Evolutionary conservation across 2,888 invertebrate species (phyloP).

Genomic region (Morinoia aosen): DNA sequence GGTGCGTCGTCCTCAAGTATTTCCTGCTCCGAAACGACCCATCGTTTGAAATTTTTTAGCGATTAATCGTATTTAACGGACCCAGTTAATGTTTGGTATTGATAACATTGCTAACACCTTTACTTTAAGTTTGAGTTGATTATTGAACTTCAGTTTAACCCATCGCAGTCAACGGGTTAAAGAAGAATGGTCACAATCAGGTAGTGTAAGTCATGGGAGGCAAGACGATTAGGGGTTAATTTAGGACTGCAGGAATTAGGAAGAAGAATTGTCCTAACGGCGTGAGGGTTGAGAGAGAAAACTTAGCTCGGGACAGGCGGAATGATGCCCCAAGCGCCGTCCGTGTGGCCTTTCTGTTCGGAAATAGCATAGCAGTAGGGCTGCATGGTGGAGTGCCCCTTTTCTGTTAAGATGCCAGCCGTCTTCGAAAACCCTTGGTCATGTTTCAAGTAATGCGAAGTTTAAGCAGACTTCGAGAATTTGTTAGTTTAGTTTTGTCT

Average conservation of each 20-base stretch:
- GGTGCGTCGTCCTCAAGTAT: too few species aligned
- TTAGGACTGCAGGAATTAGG: too few species aligned
- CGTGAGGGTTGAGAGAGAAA: too few species aligned
- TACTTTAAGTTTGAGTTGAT: too few species aligned
- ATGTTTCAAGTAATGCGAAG: background rate
- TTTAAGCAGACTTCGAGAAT: background rate
- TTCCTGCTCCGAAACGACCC: too few species aligned
- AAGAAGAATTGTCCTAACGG: too few species aligned
- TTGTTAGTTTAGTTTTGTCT: background rate
- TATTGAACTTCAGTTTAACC: too few species aligned
- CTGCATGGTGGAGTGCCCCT: background rate
- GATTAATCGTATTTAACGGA: too few species aligned
- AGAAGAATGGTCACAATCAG: background rate
- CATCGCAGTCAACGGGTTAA: background rate
- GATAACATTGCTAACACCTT: too few species aligned
- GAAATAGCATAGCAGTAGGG: background rate
- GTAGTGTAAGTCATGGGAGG: background rate
- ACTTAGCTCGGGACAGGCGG: background rate
- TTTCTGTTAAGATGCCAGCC: background rate
- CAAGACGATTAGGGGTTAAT: background rate
- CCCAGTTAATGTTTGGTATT: too few species aligned
- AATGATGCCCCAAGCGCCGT: background rate
- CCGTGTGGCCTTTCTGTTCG: background rate
- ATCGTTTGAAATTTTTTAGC: too few species aligned
- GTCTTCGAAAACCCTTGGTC: background rate